Evolutionary conservation across 2,888 invertebrate species (phyloP).

Genomic region (Drosophila incognita): DNA sequence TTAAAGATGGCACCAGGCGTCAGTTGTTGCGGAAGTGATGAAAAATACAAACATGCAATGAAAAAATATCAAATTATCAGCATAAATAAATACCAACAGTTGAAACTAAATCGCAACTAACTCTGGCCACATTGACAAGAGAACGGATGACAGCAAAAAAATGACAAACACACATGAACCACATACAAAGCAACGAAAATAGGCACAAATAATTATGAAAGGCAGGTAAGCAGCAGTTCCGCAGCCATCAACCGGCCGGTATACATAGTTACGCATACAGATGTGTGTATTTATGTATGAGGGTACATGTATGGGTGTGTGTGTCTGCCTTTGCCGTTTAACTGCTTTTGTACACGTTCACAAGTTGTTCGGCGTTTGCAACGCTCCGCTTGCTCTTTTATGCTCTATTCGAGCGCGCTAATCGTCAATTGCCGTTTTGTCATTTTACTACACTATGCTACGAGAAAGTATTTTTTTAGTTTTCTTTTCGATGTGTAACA

Average conservation of each 20-base stretch:
- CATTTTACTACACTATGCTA: constrained; percentile 51
- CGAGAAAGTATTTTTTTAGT: constrained; percentile 59
- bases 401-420: constrained; percentile 46
- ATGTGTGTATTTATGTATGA: constrained; percentile 23
- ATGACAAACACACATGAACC: constrained; percentile 11
- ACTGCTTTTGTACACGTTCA: constrained; percentile 78
- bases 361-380: constrained; percentile 66
- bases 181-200: constrained; percentile 55
- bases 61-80: constrained; percentile 47
- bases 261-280: constrained; percentile 38
- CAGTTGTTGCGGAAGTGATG: constrained; percentile 30
- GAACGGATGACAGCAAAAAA: constrained; percentile 53
- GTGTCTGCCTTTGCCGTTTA: constrained; percentile 57
- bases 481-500: constrained; percentile 74
- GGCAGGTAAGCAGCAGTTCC: constrained; percentile 58
- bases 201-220: constrained; percentile 78
- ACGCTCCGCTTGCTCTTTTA: constrained; percentile 60
- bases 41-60: constrained; percentile 31
- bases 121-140: constrained; percentile 56
- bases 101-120: constrained; percentile 36
- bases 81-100: constrained; percentile 49
- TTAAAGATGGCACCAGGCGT: constrained; percentile 32
- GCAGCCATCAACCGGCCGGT: constrained; percentile 71
- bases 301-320: constrained; percentile 14
- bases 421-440: constrained; percentile 47